Conservation (phyloP, 2,797 vertebrate species). For the Falco biarmicus region DNA sequence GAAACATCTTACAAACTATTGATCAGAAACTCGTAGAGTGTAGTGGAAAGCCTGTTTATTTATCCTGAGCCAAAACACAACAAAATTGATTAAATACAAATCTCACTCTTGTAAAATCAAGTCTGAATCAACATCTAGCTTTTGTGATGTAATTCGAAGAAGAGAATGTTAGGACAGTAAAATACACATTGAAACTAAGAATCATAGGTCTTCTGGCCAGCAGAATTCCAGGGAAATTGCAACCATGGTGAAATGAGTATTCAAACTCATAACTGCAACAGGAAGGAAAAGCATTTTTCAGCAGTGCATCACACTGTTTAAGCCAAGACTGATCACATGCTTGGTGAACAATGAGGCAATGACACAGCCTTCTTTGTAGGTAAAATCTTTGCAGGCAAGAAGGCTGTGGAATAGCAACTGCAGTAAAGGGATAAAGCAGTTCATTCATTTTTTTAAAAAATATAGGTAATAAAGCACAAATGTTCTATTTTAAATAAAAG, state of each 20-base stretch:
- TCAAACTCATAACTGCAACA: neutral
- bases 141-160: neutral
- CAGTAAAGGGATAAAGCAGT: neutral
- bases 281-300: constrained; percentile 10
- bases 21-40: neutral
- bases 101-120: neutral
- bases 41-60: neutral
- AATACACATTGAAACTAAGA: neutral
- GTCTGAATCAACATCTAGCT: neutral
- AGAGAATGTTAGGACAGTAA: neutral
- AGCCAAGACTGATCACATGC: neutral
- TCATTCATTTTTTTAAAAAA: neutral
- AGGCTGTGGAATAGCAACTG: neutral
- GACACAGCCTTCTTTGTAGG: neutral
- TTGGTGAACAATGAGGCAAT: neutral
- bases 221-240: neutral
- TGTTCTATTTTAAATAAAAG: neutral
- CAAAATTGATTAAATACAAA: neutral
- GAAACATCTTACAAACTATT: neutral
- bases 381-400: neutral
- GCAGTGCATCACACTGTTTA: neutral
- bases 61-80: neutral
- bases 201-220: neutral
- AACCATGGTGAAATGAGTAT: neutral
- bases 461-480: neutral